Base-by-base conservation (phyloP, 2,888 invertebrate species). In the Lomographa bimaculata region DNA sequence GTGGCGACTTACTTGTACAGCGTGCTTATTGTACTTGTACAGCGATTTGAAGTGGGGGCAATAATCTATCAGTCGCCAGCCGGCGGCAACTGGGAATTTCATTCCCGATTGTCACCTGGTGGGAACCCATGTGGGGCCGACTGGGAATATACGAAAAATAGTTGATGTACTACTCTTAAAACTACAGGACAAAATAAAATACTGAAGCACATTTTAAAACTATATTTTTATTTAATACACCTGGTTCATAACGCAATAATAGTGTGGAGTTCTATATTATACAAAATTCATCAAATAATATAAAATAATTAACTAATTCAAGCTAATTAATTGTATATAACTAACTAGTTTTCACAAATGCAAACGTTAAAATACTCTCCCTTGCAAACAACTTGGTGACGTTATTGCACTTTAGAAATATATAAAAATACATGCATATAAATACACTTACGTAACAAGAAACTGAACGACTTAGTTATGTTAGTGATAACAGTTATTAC, bases 191-290 rank as follows among this genome's bases (percentile, higher is more conserved):
- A 24, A 24, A 42, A 35, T 30, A 10, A 37, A 43, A 38, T 25
- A 25, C 29, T 0, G 5, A 7, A 18, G 8, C 19, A 26, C 8
- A 29, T 73, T 79, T 80, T 78, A 80, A 66, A 79, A 71, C 79
- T 84, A 85, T 81, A 77, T 80, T 81, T 79, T 81, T 71, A 76
- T 71, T 80, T 64, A 80, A 80, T 84, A 82, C 79, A 82, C 78
- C 75, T 81, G 70, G 30, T 79, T 84, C 71, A 65, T 80, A 83
- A 85, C 82, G 76, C 81, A 82, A 71, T 78, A 72, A 71, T 76
- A 74, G 48, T 71, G 64, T 68, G 74, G 70, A 76, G 72, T 76
- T 80, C 69, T 81, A 79, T 86, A 82, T 65, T 57, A 65, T 84
- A 85, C 84, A 87, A 83, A 82, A 77, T 69, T 68, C 76, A 82